Evolutionary conservation across 2,797 vertebrate genomes (phyloP).

Genomic region (Chelidonichthys spinosus): DNA sequence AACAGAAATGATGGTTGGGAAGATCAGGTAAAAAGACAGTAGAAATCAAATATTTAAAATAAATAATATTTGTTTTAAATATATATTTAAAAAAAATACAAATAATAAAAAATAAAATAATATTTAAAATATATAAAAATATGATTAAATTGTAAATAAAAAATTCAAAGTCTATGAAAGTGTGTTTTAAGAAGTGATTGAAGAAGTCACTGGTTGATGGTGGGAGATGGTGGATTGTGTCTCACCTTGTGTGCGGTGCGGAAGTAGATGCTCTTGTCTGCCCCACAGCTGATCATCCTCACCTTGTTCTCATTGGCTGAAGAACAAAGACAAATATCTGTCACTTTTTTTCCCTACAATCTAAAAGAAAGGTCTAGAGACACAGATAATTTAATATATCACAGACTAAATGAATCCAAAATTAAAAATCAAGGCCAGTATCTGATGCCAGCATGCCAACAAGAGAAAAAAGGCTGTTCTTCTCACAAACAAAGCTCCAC

Average conservation of each 20-base stretch:
- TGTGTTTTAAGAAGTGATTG: too few species aligned
- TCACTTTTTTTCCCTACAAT: not conserved
- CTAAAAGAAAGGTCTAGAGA: not conserved
- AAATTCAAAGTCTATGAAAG: too few species aligned
- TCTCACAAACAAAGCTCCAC: constrained; percentile 28
- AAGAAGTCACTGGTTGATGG: not conserved
- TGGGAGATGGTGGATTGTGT: not conserved
- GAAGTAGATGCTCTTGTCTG: constrained; percentile 98
- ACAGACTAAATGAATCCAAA: not conserved
- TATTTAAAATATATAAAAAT: too few species aligned
- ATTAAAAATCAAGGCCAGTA: not conserved
- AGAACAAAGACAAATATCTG: constrained; percentile 3
- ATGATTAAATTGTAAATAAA: too few species aligned
- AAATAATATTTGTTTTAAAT: too few species aligned
- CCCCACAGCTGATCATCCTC: constrained; percentile 96
- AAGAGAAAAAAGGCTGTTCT: constrained; percentile 6
- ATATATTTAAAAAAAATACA: too few species aligned
- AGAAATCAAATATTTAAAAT: too few species aligned
- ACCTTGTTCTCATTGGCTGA: constrained; percentile 91
- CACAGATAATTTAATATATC: not conserved
- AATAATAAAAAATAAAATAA: too few species aligned
- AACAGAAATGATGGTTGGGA: too few species aligned
- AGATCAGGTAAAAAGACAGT: too few species aligned
- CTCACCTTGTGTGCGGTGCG: constrained; percentile 92
- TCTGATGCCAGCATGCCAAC: not conserved